These are phyloP conservation scores for Galemys pyrenaicus DNA, from an alignment of 2,113 vertebrate genomes.

Conservation along the genomic window DNA sequence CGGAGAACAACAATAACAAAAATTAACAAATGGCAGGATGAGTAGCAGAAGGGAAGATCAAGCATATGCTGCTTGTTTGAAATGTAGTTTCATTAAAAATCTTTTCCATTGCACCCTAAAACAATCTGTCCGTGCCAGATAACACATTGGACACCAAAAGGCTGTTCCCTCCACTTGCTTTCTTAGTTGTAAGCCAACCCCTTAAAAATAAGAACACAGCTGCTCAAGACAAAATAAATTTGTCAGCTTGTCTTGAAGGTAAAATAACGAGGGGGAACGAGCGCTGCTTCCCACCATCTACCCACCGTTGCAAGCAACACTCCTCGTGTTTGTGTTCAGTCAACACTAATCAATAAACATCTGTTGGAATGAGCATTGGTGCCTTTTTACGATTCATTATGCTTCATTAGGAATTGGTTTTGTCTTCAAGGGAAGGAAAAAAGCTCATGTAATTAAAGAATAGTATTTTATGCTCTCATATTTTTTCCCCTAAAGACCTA, in stretches of 20 bases:
- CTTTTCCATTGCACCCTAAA: slow-evolving; percentile 75
- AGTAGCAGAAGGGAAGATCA: slow-evolving; percentile 70
- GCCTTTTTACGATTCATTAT: slow-evolving; percentile 85
- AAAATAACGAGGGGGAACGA: slow-evolving; percentile 60
- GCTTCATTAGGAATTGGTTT: slow-evolving; percentile 82
- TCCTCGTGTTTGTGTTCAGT: slow-evolving; percentile 84
- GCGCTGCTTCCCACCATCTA: slow-evolving; percentile 76
- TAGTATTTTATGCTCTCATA: slow-evolving; percentile 74
- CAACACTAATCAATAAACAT: slow-evolving; percentile 89
- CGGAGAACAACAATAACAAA: slow-evolving; percentile 62
- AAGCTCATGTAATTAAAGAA: slow-evolving; percentile 79
- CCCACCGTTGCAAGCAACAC: slow-evolving; percentile 78
- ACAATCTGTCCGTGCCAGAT: slow-evolving; percentile 74
- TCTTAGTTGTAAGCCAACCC: slow-evolving; percentile 74
- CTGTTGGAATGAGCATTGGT: slow-evolving; percentile 84
- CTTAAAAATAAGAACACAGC: slow-evolving; percentile 86
- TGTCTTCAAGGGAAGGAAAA: slow-evolving; percentile 81
- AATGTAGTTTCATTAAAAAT: slow-evolving; percentile 79
- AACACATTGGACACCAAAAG: slow-evolving; percentile 68
- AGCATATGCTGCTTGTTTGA: slow-evolving; percentile 80
- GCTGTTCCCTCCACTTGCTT: slow-evolving; percentile 75
- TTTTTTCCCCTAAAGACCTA: slow-evolving; percentile 79
- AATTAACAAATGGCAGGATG: slow-evolving; percentile 70
- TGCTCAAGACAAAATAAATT: slow-evolving; percentile 87
- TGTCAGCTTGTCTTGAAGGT: slow-evolving; percentile 87